These are phyloP conservation scores for Sinocyclocheilus anophthalmus DNA, from an alignment of 2,113 vertebrate genomes.

Conservation along the genomic window DNA sequence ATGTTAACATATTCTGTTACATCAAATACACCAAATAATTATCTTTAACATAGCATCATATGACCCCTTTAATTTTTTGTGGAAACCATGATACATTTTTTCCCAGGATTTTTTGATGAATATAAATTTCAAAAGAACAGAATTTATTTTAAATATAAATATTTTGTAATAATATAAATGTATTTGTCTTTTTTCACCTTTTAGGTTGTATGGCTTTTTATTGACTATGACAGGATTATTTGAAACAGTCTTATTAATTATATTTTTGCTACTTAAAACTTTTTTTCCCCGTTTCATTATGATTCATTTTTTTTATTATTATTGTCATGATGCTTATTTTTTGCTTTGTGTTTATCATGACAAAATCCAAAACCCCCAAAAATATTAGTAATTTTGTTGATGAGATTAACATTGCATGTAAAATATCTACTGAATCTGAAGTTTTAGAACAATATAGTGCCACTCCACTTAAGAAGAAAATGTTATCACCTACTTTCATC, in stretches of 20 bases:
- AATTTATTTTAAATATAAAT: background rate
- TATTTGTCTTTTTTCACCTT: too few relatives aligned
- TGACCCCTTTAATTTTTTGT: background rate
- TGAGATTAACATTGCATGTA: background rate
- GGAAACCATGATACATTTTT: background rate
- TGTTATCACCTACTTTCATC: constrained; percentile 40
- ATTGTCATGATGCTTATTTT: background rate
- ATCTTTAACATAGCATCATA: too few relatives aligned
- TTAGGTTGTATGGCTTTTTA: too few relatives aligned
- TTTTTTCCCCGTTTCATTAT: background rate
- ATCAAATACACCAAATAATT: too few relatives aligned
- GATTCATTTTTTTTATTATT: background rate
- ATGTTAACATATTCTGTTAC: too few relatives aligned
- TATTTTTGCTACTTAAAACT: background rate
- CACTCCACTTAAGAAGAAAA: background rate
- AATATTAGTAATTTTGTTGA: background rate
- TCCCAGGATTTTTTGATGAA: background rate
- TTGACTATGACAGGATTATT: background rate
- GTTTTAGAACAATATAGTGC: background rate
- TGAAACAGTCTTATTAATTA: background rate
- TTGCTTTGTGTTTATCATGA: background rate
- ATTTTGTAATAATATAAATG: background rate
- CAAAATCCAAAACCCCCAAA: background rate
- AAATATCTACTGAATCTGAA: background rate
- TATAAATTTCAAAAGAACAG: background rate